Base-by-base conservation (phyloP, 2,888 invertebrate species). In the Drosophila paramelanica region DNA sequence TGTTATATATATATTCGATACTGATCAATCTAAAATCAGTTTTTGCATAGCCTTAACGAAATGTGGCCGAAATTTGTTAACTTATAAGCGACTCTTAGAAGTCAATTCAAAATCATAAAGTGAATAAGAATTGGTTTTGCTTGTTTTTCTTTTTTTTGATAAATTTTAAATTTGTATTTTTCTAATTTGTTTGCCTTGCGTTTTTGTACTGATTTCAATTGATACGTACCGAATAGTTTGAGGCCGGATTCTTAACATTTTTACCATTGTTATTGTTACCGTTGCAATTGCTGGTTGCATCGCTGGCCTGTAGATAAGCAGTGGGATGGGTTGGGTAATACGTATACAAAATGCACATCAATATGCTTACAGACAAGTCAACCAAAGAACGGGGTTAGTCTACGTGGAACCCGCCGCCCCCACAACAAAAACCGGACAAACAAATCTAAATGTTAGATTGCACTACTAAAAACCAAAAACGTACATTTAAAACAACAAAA, bases 161-260 rank as follows among this genome's bases (percentile, higher is more conserved):
- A 11, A 31, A 31, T 17, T 13, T 36, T 13, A 11, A 23, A 14
- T 7, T 42, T 43, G 14, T 7, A 8, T 52, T 27, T 27, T 27
- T 23, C 23, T 27, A 27, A 27, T 27, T 31, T 7, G 14, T 43
- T 43, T 76, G 73, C 67, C 67, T 62, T 73, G 73, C 73, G 10
- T 66, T 73, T 66, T 60, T 73, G 69, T 79, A 92, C 92, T 92
- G 92, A 93, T 92, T 93, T 92, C 89, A 90, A 91, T 92, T 92
- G 92, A 93, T 92, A 92, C 92, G 93, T 92, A 92, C 92, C 92
- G 92, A 92, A 92, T 92, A 92, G 91, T 92, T 92, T 82, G 91
- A 90, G 91, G 91, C 90, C 91, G 91, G 85, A 83, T 92, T 89
- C 92, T 92, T 92, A 91, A 92, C 92, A 92, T 90, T 92, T 92